These are phyloP conservation scores for Drosophila melanogaster DNA, from an alignment of 1,140 invertebrate genomes.

Conservation along the genomic window DNA sequence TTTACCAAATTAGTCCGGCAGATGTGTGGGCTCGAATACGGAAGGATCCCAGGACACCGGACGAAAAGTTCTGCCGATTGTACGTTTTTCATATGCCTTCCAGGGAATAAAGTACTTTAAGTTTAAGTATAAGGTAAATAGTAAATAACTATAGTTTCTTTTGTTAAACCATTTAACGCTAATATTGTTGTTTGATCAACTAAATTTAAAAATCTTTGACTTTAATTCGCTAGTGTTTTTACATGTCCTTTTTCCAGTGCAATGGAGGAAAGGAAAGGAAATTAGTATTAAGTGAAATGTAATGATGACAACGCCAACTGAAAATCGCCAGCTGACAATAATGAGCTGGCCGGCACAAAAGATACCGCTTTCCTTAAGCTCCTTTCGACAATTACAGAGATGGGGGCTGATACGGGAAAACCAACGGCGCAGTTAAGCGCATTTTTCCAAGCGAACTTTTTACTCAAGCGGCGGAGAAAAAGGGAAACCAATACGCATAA, in stretches of 20 bases:
- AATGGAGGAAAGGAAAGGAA: constrained; percentile 49
- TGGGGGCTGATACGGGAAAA: constrained; percentile 6
- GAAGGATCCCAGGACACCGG: constrained; percentile 1
- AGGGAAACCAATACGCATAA: constrained; percentile 71
- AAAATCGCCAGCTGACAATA: constrained; percentile 76
- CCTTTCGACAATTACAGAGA: constrained; percentile 52
- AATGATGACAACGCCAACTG: constrained; percentile 71
- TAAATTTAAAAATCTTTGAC: too few relatives aligned
- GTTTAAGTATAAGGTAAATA: too few relatives aligned
- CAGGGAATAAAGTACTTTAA: too few relatives aligned
- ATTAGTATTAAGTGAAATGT: constrained; percentile 79
- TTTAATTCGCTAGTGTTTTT: too few relatives aligned
- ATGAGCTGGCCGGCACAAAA: constrained; percentile 53
- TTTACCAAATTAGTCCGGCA: constrained; percentile 73
- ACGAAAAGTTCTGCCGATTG: neutral
- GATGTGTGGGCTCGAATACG: constrained; percentile 16
- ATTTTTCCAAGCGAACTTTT: constrained; percentile 57
- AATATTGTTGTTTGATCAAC: too few relatives aligned
- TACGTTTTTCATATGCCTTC: neutral
- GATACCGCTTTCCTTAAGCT: constrained; percentile 15
- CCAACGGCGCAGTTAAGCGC: constrained; percentile 39
- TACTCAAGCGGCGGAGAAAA: constrained; percentile 40
- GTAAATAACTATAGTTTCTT: too few relatives aligned
- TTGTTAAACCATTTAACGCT: too few relatives aligned
- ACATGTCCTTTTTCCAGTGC: neutral